phyloP scores from a whole-genome alignment of 23 tunicate genomes.

The Pegea sp. region DNA sequence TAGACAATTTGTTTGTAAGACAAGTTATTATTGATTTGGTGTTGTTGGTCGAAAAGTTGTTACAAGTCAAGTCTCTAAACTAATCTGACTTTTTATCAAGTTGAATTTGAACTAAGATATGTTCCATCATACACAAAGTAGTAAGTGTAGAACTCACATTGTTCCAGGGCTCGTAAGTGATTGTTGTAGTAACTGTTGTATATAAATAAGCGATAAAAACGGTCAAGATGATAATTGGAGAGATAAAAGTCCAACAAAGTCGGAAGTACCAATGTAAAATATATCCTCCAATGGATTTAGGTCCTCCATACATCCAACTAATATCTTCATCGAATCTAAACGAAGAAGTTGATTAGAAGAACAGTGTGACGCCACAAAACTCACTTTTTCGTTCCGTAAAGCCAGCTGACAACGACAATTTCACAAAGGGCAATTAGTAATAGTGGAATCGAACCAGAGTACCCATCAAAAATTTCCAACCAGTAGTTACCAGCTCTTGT shows the following conservation, averaged over 20 bases:
- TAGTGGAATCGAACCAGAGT: conserved; percentile 84
- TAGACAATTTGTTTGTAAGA: no score
- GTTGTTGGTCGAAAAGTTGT: no score
- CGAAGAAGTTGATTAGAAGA: neutral
- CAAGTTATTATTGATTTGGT: no score
- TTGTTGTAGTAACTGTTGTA: conserved; percentile 19
- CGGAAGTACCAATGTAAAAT: conserved; percentile 53
- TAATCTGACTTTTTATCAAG: no score
- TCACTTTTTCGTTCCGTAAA: conserved; percentile 58
- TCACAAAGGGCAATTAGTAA: conserved; percentile 84
- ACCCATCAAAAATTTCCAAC: conserved; percentile 80
- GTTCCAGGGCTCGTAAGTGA: conserved; percentile 28
- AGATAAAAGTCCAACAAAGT: conserved; percentile 73
- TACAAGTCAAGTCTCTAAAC: no score
- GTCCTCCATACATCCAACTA: conserved; percentile 77
- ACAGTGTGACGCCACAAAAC: neutral
- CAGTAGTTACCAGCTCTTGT: conserved; percentile 91
- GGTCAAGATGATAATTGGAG: conserved; percentile 55
- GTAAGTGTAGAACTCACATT: no score
- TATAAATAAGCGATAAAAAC: conserved; percentile 67
- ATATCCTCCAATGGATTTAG: conserved; percentile 52
- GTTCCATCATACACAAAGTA: no score
- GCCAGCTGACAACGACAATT: conserved; percentile 53
- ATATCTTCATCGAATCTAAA: conserved; percentile 62
- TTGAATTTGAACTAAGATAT: no score